Conservation (phyloP, 2,113 vertebrate genomes). For the Gopherus flavomarginatus region DNA sequence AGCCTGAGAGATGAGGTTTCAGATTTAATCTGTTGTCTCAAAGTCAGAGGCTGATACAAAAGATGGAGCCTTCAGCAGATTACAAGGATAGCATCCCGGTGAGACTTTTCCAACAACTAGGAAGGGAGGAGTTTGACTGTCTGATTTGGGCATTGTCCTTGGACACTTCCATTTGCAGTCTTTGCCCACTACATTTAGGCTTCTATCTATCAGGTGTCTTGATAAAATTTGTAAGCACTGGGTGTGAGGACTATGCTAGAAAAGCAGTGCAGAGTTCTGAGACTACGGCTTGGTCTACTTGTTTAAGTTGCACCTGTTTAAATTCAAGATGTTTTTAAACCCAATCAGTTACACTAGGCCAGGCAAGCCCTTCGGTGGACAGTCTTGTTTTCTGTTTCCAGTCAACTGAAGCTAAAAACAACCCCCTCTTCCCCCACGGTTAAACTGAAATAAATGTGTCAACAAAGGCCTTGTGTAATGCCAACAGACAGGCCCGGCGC, state of each 20-base stretch:
- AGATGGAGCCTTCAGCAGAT: background rate
- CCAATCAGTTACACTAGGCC: background rate
- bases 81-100: background rate
- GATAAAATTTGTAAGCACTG: background rate
- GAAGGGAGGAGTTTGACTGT: background rate
- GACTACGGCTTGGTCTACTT: background rate
- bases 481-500: too few relatives aligned
- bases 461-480: background rate
- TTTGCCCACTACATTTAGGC: background rate
- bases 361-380: background rate
- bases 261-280: constrained; percentile 4
- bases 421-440: background rate
- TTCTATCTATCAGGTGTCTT: constrained; percentile 14
- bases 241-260: background rate
- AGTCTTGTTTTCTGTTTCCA: background rate
- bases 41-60: background rate
- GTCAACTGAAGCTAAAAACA: constrained; percentile 19
- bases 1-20: background rate
- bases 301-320: background rate
- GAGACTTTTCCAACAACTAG: background rate
- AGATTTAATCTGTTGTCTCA: background rate
- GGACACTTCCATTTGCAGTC: background rate
- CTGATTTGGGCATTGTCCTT: background rate
- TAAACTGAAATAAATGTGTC: background rate
- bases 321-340: constrained; percentile 19